Evolutionary conservation across 2,797 vertebrate species (phyloP), one percentile per base, ranked within the genome.

Genomic region (Pseudotriccus pelzelni): DNA sequence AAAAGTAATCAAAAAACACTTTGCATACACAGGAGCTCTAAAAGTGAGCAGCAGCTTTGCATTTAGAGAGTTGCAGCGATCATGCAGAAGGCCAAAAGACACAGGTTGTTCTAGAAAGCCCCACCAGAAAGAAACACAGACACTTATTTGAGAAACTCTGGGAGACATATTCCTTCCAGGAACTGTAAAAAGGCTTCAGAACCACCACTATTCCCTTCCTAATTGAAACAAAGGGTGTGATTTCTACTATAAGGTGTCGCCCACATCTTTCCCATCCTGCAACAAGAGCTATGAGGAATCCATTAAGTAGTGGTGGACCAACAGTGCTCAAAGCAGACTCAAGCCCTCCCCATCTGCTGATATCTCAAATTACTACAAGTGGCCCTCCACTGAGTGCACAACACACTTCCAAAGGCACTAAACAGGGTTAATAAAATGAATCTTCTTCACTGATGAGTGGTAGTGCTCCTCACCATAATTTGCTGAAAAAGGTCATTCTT

Each of bases 401-500:
- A 72, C 3, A 19, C 18, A 30, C 68, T 95, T 88, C 43, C 90
- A 87, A 92, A 93, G 59, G 63, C 50, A 66, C 78, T 91, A 73
- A 87, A 90, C n/a, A 43, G 84, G 77, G 82, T 92, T 95, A 92
- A 89, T 93, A 91, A 96, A 95, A 93, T 59, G 59, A 95, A 69
- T 67, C 69, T 93, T 75, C 84, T 93, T 87, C 63, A 72, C 74
- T 93, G 88, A 88, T 39, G 77, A 94, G 90, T 74, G 64, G 78
- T 44, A 93, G 68, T 53, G 60, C 49, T 95, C 49, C 67, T 79
- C 68, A 72, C 78, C 64, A 64, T 86, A 90, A 91, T 96, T 93
- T 87, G 83, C 93, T 90, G 78, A 87, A 89, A 96, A 96, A 96
- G 89, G 93, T 96, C 73, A 94, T 89, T 90, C 76, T 92, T 85